These are phyloP conservation scores for Capromys pilorides DNA, from an alignment of 2,797 vertebrate species.

Conservation along the genomic window DNA sequence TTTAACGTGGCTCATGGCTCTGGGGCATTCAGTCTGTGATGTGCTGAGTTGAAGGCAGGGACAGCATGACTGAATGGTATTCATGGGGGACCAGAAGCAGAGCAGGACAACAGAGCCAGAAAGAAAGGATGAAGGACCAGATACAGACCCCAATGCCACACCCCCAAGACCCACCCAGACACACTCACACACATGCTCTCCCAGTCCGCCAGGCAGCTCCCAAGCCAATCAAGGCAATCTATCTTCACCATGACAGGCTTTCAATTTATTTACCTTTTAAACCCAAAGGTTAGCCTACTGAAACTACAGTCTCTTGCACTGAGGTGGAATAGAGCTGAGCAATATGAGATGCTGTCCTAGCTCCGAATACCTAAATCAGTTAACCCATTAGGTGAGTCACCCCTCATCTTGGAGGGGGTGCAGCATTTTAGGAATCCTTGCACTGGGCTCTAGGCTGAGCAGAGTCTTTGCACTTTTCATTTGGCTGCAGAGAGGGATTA, in stretches of 20 bases:
- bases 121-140: background rate
- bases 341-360: background rate
- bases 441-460: constrained; percentile 13
- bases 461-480: constrained; percentile 77
- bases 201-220: background rate
- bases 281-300: background rate
- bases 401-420: background rate
- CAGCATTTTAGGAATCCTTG: constrained; percentile 38
- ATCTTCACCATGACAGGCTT: background rate
- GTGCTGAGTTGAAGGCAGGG: background rate
- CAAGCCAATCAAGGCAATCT: background rate
- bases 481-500: constrained; percentile 72
- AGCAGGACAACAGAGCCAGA: background rate
- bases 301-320: background rate
- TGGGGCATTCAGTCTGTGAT: background rate
- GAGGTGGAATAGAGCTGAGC: background rate
- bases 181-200: background rate
- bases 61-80: background rate
- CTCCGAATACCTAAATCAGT: background rate
- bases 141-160: background rate
- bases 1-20: background rate
- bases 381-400: background rate
- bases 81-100: background rate
- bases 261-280: constrained; percentile 23
- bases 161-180: background rate